A percentile compares a stretch with the other conserved stretches of the same genome.
Evolutionary conservation across 2,888 invertebrate species (phyloP).

Genomic region (Acanthoscelides obtectus): DNA sequence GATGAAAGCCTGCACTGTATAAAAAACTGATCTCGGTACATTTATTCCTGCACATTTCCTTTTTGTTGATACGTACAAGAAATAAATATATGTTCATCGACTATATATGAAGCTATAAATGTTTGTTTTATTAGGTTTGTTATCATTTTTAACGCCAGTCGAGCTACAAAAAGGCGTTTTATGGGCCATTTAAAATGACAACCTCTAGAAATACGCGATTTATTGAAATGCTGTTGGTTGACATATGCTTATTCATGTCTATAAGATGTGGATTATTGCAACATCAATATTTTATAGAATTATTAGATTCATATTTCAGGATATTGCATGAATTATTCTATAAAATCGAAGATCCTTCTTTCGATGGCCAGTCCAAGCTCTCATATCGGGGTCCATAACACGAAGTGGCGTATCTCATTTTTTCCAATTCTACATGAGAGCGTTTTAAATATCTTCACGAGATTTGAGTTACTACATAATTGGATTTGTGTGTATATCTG

Average conservation of each 20-base stretch:
- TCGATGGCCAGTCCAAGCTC: no score
- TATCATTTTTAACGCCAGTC: neutral
- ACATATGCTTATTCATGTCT: neutral
- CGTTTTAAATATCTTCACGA: no score
- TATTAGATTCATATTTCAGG: no score
- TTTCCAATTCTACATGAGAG: no score
- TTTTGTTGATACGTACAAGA: neutral
- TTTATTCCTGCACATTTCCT: neutral
- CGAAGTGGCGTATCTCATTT: no score
- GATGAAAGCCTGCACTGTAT: neutral
- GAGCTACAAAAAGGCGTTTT: neutral
- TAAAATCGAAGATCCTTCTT: no score
- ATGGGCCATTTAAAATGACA: neutral
- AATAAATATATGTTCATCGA: neutral
- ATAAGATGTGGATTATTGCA: no score
- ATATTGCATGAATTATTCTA: no score
- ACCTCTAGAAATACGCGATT: neutral
- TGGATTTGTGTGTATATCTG: no score
- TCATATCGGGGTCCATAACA: no score
- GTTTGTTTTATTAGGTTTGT: neutral
- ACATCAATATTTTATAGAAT: no score
- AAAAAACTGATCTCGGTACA: neutral
- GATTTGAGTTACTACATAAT: no score
- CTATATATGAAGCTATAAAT: neutral
- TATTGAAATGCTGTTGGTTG: neutral